Evolutionary conservation across 1,140 invertebrate species (phyloP), one percentile per base, ranked within the genome.

Genomic region (Drosophila paulistorum): DNA sequence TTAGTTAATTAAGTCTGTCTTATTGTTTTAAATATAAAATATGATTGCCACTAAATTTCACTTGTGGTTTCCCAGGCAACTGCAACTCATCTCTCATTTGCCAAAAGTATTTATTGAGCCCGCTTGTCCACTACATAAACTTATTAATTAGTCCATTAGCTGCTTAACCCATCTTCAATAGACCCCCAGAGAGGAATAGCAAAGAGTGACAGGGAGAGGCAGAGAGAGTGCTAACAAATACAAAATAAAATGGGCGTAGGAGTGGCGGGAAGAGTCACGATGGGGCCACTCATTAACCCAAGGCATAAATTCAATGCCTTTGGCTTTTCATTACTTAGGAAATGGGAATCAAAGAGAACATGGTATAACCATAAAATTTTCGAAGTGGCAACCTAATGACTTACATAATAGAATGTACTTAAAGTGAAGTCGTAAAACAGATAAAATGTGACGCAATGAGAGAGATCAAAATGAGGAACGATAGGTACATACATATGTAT

Each of bases 371-470:
- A 86, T 77, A 79, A 76, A 87, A 87, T 68, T 45, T 63, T 1
- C 9, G 60, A 51, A 61, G 37, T 39, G 66, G 71, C 82, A 73
- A 64, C 68, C 71, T 86, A 87, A 86, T 82, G 82, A 82, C 75
- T 71, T 60, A 63, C 82, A 79, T 85, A 79, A 85, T 77, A 58
- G 55, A 33, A 63, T 68, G 83, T 69, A 82, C 71, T 85, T 73
- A 87, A 82, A 87, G 70, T 76, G 60, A 41, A 82, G 79, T 79
- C 82, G 76, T 86, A 74, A 86, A 87, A 68, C 71, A 69, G 75
- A 87, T 81, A 48, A 76, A 72, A 79, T 79, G 68, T 55, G 71
- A 69, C 65, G 57, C 39, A 54, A 67, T 60, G 57, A 68, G 72
- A 68, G 72, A 73, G 37, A 39, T 39, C 37, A 62, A 48, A 54